Base-by-base conservation (phyloP, 1,140 invertebrate species). In the Aplysia californica region DNA sequence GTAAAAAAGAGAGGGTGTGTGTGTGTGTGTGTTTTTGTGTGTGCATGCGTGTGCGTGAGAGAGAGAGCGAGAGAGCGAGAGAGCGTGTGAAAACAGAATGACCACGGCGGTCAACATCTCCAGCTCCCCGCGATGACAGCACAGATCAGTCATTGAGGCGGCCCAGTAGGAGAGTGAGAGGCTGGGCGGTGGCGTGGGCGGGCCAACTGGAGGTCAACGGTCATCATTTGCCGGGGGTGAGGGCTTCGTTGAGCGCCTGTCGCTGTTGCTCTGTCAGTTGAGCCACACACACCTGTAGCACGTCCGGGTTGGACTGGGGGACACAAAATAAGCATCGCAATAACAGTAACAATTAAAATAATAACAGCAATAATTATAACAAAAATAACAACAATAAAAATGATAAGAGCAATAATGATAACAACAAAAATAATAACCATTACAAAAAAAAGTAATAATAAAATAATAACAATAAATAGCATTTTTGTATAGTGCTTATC, bases 221-320 rank as follows among this genome's bases (percentile, higher is more conserved):
- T 50, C 44, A 50, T 50, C 44, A 50, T 50, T 50, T 50, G 10
- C 10, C 44, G 44, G 10, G 10, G 44, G 67, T 72, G 23, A 86
- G 76, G 31, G 83, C 84, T n/a, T 79, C 72, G n/a, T 81, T 79
- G 76, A 98, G 90, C 26, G 95, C 95, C 85, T 94, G 92, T 87
- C 96, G 94, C 87, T 96, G 95, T 80, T 96, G 95, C 36, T 92
- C 90, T 73, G 92, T 93, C 80, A 98, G 90, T 78, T 93, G 92
- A 82, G 91, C 92, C 77, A 96, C 91, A 83, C 95, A 96, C 6
- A 93, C 93, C 89, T 96, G 94, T 91, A 97, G 97, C 80, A 97
- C 91, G 68, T 95, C 93, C 64, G 93, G 93, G 89, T 96, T 96
- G 64, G 90, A 92, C 92, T 94, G 87, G 75, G 92, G n/a, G 21